Conservation (phyloP, 2,113 vertebrate species). For the Colinus virginianus region DNA sequence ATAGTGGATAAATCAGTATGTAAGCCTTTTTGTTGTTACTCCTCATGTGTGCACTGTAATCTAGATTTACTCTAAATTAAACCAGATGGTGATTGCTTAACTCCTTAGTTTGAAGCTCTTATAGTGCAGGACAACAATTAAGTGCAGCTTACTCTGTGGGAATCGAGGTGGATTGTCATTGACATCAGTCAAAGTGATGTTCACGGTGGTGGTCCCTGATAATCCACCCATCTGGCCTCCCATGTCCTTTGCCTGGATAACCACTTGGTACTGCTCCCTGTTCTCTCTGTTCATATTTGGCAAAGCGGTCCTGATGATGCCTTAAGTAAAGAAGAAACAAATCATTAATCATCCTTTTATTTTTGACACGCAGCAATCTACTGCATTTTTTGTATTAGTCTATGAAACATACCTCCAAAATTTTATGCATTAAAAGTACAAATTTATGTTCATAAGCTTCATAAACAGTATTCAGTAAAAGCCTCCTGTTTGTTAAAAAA, state of each 20-base stretch:
- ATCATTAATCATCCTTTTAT: not conserved
- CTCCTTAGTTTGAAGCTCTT: conserved; percentile 29
- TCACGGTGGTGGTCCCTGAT: conserved; percentile 84
- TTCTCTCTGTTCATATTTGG: conserved; percentile 87
- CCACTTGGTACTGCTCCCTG: conserved; percentile 84
- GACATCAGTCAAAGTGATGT: conserved; percentile 85
- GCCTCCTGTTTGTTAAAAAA: not conserved
- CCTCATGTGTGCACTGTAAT: conserved; percentile 46
- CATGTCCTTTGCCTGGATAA: conserved; percentile 88
- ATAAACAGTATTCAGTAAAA: not conserved
- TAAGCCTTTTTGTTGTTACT: conserved; percentile 17
- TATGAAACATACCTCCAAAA: not conserved
- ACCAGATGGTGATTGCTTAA: conserved; percentile 58
- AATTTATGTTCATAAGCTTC: not conserved
- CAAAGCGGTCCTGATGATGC: conserved; percentile 84
- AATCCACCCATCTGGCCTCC: conserved; percentile 87
- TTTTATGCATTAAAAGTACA: not conserved
- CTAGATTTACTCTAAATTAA: conserved; percentile 69
- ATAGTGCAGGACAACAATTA: conserved; percentile 8
- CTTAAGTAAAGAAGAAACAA: conserved; percentile 54
- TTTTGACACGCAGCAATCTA: not conserved
- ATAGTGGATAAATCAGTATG: conserved; percentile 32
- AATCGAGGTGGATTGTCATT: conserved; percentile 87
- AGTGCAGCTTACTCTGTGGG: conserved; percentile 81
- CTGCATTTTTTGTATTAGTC: not conserved